Conservation (phyloP, 2,888 invertebrate genomes). For the Parasteatoda lunata region DNA sequence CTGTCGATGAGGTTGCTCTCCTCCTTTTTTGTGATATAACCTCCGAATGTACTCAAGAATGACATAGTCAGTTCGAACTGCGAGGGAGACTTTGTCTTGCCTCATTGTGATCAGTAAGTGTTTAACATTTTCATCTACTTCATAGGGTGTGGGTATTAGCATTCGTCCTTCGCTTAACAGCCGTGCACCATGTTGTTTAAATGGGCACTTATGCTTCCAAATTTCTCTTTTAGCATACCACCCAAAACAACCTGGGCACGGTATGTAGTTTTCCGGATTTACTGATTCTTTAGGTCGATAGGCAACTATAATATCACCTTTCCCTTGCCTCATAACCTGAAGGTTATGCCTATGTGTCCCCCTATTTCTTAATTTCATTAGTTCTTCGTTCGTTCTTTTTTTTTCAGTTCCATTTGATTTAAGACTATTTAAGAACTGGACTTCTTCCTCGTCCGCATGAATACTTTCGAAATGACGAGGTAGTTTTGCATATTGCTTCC, state of each 20-base stretch:
- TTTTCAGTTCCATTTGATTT: background rate
- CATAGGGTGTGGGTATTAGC: background rate
- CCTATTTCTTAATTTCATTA: background rate
- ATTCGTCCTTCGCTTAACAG: background rate
- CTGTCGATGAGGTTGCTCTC: background rate
- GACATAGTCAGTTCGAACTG: background rate
- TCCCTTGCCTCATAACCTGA: background rate
- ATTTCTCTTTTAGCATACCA: background rate
- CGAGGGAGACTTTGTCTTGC: background rate
- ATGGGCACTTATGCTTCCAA: constrained; percentile 1
- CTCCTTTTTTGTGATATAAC: background rate
- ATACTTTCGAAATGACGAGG: background rate
- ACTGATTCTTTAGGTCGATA: background rate
- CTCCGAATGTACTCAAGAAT: background rate
- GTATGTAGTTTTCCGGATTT: background rate
- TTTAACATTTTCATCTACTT: background rate
- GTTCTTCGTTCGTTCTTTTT: background rate
- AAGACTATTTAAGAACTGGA: background rate
- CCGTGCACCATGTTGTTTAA: background rate
- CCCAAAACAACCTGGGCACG: background rate
- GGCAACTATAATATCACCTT: background rate
- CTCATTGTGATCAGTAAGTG: background rate
- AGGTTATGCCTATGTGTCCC: background rate
- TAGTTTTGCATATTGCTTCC: background rate
- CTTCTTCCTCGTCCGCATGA: background rate